Base-by-base conservation (phyloP, 2,888 invertebrate genomes). In the Microplitis manilae region DNA sequence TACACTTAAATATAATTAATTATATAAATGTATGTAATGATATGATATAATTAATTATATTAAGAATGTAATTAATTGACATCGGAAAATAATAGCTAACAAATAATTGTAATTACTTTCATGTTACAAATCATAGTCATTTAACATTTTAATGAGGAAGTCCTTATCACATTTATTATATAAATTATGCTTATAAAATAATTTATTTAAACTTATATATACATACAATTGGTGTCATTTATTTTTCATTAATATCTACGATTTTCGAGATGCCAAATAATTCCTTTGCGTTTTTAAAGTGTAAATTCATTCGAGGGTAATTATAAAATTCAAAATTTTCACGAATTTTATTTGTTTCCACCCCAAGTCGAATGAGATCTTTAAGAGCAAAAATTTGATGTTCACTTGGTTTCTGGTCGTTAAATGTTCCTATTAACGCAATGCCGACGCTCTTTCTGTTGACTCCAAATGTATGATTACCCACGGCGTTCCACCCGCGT, bases 401-500 rank as follows among this genome's bases (percentile, higher is more conserved):
- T n/a, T 82, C 67, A 1, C 82, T 77, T 0, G 90, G 90, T 60
- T 73, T 79, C 0, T 90, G 87, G 0, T 86, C 90, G 68, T 92
- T 93, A 81, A 94, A 95, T 0, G 94, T 94, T 7, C 95, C 95
- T 75, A 95, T 93, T 82, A 94, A 94, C 5, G 94, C 93, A 6
- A 96, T 93, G 1, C 94, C 94, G 40, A 95, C 92, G 84, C 94
- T 94, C 72, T 89, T 91, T 13, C 87, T 88, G 86, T 95, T 95
- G 85, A 93, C 95, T 65, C 93, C 86, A 64, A 91, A 91, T 0
- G 95, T 92, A 84, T 96, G 95, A 0, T 95, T 94, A 0, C 96
- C 96, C 65, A 93, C 90, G 77, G 90, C 89, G 81, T 94, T 92
- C 96, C 96, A 96, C 1, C 95, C 94, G 4, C 95, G 92, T 0